phyloP scores from a whole-genome alignment of 1,140 invertebrate genomes.

The Calephelis nemesis region DNA sequence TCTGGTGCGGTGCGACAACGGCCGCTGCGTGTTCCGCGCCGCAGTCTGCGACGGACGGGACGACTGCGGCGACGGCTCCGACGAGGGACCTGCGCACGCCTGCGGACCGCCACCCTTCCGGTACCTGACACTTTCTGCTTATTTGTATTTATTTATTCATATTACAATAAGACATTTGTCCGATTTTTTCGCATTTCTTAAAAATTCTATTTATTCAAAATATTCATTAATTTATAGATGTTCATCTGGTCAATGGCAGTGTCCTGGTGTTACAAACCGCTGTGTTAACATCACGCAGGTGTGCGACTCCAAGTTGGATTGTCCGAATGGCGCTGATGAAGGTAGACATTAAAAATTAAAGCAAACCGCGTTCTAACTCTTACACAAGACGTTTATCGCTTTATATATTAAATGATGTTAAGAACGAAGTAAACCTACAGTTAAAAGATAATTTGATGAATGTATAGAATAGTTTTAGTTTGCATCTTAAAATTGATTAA shows the following conservation, averaged over 20 bases:
- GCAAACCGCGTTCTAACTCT: not conserved
- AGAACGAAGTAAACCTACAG: no score
- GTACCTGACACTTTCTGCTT: slow-evolving; percentile 18
- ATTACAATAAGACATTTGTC: no score
- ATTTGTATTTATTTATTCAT: no score
- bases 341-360: slow-evolving; percentile 75
- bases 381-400: no score
- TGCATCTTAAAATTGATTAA: no score
- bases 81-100: slow-evolving; percentile 90
- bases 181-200: no score
- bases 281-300: slow-evolving; percentile 90
- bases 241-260: slow-evolving; percentile 88
- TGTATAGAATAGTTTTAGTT: no score
- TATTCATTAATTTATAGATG: slow-evolving; percentile 76
- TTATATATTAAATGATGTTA: no score
- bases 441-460: no score
- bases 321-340: slow-evolving; percentile 95
- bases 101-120: slow-evolving; percentile 87
- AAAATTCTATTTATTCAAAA: no score
- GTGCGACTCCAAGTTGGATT: slow-evolving; percentile 92
- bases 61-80: slow-evolving; percentile 96
- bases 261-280: slow-evolving; percentile 87
- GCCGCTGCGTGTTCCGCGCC: slow-evolving; percentile 94
- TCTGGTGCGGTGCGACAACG: slow-evolving; percentile 93
- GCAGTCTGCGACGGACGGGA: slow-evolving; percentile 97